Evolutionary conservation across 2,888 invertebrate genomes (phyloP), one percentile per base, ranked within the genome.

Genomic region (Dysmachus trigonus): DNA sequence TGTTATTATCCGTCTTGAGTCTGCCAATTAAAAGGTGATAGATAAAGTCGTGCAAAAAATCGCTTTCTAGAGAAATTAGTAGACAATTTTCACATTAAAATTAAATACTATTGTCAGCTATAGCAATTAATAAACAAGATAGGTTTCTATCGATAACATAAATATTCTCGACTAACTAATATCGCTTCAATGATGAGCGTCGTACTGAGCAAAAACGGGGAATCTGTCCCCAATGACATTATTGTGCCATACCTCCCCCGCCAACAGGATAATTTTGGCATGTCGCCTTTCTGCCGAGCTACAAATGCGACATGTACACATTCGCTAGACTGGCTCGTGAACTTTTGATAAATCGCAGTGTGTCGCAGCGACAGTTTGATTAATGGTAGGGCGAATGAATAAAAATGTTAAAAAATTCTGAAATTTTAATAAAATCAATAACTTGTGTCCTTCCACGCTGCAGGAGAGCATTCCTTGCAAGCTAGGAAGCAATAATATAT

Each of bases 391-490:
- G 35, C 30, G 53, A 85, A 85, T 85, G 85, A 62, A 85, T 85
- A 85, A 85, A 85, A 85, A 85, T 85, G 76, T 77, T 77, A 30
- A 85, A 85, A 76, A 85, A 76, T 85, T 85, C 76, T 31, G 76
- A 85, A 85, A 47, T 85, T 85, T 85, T 85, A 77, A 85, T 76
- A 85, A 85, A 85, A 85, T 85, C 85, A 85, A 85, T 85, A 85
- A 33, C 74, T 85, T 53, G n/a, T 41, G 41, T 83, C 41, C 35
- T 35, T 72, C 71, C 15, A 22, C 13, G 27, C 6, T n/a, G 18
- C 27, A 81, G n/a, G 27, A 47, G 18, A 81, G 33, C 31, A 62
- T 35, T 51, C 38, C 51, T 22, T 51, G 33, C 31, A 53, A 30
- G 51, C 62, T 62, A n/a, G 31, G 8, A 62, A 62, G 81, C 35